These are phyloP conservation scores for Drosophila murphyi DNA, from an alignment of 1,140 invertebrate genomes.

Conservation along the genomic window DNA sequence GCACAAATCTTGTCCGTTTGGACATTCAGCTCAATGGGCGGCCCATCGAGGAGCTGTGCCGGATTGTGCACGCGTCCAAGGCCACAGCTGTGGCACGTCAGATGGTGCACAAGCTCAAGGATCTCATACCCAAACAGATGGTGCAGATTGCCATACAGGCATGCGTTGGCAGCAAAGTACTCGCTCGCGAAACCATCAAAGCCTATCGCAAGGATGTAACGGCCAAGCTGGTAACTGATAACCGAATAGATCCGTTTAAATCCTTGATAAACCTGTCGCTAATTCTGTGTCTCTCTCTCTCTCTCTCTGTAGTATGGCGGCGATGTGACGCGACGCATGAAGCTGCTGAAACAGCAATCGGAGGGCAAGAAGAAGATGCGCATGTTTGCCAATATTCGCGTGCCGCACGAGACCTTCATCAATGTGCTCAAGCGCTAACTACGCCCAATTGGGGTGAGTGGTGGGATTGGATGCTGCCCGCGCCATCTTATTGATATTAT, in stretches of 20 bases:
- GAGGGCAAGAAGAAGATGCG: conserved; percentile 97
- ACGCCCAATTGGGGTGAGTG: conserved; percentile 25
- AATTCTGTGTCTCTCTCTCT: conserved; percentile 1
- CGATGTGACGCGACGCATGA: conserved; percentile 95
- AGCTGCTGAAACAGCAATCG: conserved; percentile 94
- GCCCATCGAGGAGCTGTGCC: conserved; percentile 94
- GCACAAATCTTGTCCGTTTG: conserved; percentile 87
- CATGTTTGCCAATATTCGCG: conserved; percentile 94
- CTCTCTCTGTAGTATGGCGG: conserved; percentile 91
- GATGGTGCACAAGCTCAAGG: conserved; percentile 92
- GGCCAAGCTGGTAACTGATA: conserved; percentile 91
- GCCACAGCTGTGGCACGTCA: conserved; percentile 88
- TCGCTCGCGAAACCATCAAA: conserved; percentile 95
- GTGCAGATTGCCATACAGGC: conserved; percentile 95
- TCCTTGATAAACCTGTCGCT: too few relatives aligned
- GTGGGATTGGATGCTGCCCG: conserved; percentile 1
- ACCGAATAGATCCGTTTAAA: too few relatives aligned
- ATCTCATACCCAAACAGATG: conserved; percentile 96
- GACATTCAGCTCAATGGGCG: conserved; percentile 92
- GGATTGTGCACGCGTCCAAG: conserved; percentile 91
- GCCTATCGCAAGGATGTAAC: conserved; percentile 96
- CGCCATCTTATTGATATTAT: conserved; percentile 24
- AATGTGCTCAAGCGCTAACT: conserved; percentile 93
- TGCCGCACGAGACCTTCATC: conserved; percentile 97
- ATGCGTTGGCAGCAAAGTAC: conserved; percentile 90